Conservation (phyloP, 2,797 vertebrate genomes). For the Sebastolobus altivelis region DNA sequence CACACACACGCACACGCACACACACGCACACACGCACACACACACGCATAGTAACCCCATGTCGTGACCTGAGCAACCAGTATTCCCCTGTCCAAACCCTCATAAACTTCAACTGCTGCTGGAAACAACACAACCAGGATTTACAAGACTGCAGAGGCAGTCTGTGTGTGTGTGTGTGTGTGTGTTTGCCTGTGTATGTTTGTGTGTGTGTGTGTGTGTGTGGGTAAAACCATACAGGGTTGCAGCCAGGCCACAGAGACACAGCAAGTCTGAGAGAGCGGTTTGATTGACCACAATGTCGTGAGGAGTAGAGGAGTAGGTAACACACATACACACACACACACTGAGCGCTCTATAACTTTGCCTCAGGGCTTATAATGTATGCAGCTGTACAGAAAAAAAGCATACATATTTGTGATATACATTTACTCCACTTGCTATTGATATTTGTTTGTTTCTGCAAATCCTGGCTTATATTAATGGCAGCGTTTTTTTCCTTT, state of each 20-base stretch:
- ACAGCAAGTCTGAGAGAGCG: slow-evolving; percentile 51
- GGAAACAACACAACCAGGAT: slow-evolving; percentile 68
- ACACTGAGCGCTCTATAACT: neutral
- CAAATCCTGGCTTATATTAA: neutral
- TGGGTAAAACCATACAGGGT: slow-evolving; percentile 46
- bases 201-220: neutral
- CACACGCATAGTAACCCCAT: slow-evolving; percentile 47
- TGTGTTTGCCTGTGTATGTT: slow-evolving; percentile 24
- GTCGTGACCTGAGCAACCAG: slow-evolving; percentile 69
- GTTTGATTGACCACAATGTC: slow-evolving; percentile 68
- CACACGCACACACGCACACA: slow-evolving; percentile 2
- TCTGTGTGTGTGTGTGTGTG: slow-evolving; percentile 27
- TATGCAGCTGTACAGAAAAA: neutral
- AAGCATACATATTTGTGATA: neutral
- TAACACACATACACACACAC: slow-evolving; percentile 7
- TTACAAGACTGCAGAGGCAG: slow-evolving; percentile 57
- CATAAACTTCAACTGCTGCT: slow-evolving; percentile 72
- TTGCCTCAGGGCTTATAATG: neutral
- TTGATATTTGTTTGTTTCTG: neutral
- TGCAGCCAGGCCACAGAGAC: slow-evolving; percentile 73
- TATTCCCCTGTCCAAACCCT: slow-evolving; percentile 53
- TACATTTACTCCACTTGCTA: neutral
- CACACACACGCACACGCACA: neutral
- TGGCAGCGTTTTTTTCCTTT: neutral
- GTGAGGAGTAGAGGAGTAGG: slow-evolving; percentile 61